phyloP scores from a whole-genome alignment of 2,113 vertebrate species.

The Morone chrysops region DNA sequence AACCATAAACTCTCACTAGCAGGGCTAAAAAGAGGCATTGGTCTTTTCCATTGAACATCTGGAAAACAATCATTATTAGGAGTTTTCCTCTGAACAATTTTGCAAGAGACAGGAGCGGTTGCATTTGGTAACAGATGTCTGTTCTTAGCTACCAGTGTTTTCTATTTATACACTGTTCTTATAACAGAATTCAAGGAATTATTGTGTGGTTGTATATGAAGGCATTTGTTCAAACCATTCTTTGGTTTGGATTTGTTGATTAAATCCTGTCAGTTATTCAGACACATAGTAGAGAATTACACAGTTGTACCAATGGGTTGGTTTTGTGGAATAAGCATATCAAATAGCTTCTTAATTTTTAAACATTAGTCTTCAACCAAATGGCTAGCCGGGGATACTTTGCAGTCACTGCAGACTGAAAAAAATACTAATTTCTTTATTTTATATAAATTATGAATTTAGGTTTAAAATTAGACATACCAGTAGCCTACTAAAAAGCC shows the following conservation, averaged over 20 bases:
- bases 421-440: not conserved
- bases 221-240: constrained; percentile 16
- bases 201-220: constrained; percentile 11
- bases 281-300: not conserved
- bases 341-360: constrained; percentile 14
- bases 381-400: not conserved
- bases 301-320: constrained; percentile 8
- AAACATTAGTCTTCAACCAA: constrained; percentile 11
- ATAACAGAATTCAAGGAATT: constrained; percentile 8
- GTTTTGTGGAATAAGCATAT: constrained; percentile 11
- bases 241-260: constrained; percentile 12
- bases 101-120: not conserved
- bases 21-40: no score
- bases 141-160: constrained; percentile 6
- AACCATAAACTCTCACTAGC: not conserved
- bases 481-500: not conserved
- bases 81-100: constrained; percentile 24
- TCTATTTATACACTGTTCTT: constrained; percentile 16
- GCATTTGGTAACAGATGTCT: constrained; percentile 3
- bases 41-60: not conserved
- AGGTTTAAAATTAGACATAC: not conserved
- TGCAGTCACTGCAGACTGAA: not conserved
- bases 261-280: constrained; percentile 18
- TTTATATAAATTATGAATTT: not conserved
- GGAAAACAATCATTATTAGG: not conserved